Base-by-base conservation (phyloP, 2,113 vertebrate genomes). In the Pantherophis guttatus region DNA sequence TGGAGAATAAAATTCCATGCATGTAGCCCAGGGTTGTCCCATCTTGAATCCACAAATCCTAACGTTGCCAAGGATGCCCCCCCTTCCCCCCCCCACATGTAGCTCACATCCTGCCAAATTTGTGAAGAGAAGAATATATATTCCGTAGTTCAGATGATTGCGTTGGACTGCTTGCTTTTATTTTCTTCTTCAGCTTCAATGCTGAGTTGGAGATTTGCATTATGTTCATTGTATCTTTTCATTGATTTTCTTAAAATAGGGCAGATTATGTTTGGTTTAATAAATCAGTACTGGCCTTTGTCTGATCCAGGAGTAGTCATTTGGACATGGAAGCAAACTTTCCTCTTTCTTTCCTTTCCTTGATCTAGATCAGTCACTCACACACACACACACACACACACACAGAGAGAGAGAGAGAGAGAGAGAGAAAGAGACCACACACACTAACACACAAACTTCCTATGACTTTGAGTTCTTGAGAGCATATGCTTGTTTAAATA, bases 1-100 rank as follows among this genome's bases (percentile, higher is more conserved):
- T 26, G 21, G 3, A 23, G n/a, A 88, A 92, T 53, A 29, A 48
- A 92, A 57, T 55, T 58, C 17, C 26, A 50, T 89, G 26, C 17
- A 81, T 85, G 15, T 50, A 17, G 33, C 24, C 48, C 8, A 9
- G 11, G 29, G 26, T 13, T 70, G 62, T n/a, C 29, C 29, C 13
- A 70, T 4, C 5, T 70, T 13, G 29, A 70, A 70, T 70, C 12
- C 29, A n/a, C 62, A 65, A 29, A 1, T 12, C 62, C 29, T 70
- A 70, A 70, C n/a, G 29, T n/a, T n/a, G 12, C 65, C 29, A n/a
- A 70, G 65, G 29, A 33, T 33, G 12, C 5, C 0, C 12, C 29
- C 0, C 1, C 59, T 1, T 8, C 1, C 1, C 5, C 0, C 59
- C 5, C 1, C 17, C 21, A 8, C 33, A 81, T 81, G n/a, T 50